A percentile compares a stretch with the other conserved stretches of the same genome.
phyloP scores from a whole-genome alignment of 2,888 invertebrate genomes.

The Calameuta pallipes region DNA sequence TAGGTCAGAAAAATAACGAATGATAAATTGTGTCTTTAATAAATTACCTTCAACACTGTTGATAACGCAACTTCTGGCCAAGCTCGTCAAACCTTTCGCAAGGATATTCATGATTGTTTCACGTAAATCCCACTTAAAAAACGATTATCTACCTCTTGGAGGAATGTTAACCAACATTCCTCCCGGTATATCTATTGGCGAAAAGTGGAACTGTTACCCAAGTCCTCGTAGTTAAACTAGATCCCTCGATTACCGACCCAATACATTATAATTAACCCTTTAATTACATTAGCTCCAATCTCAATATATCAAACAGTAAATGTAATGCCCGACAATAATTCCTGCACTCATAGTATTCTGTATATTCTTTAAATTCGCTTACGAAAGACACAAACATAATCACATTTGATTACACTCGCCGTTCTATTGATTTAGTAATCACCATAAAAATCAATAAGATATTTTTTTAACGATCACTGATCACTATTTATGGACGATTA shows the following conservation, averaged over 20 bases:
- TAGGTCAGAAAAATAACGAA: not conserved
- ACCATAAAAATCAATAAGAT: not conserved
- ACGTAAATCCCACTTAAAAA: not conserved
- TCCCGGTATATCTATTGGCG: not conserved
- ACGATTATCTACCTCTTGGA: slow-evolving; percentile 7
- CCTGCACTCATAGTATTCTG: not conserved
- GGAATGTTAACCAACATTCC: slow-evolving; percentile 7
- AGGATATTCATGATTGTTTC: slow-evolving; percentile 47
- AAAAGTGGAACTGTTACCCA: not conserved
- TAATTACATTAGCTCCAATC: not conserved
- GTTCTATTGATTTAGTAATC: not conserved
- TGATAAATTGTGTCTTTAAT: not conserved
- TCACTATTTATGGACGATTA: not conserved
- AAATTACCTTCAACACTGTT: slow-evolving; percentile 44
- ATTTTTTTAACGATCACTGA: not conserved
- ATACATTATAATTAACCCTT: not conserved
- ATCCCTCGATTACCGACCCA: not conserved
- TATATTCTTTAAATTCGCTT: not conserved
- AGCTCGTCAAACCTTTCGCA: slow-evolving; percentile 34
- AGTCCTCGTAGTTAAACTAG: not conserved
- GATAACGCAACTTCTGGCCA: slow-evolving; percentile 36
- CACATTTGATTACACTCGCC: not conserved
- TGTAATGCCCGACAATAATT: not conserved
- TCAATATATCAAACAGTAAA: not conserved
- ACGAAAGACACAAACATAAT: not conserved